Evolutionary conservation across 2,888 invertebrate species (phyloP).

Genomic region (Spatulosminthurus flaviceps): DNA sequence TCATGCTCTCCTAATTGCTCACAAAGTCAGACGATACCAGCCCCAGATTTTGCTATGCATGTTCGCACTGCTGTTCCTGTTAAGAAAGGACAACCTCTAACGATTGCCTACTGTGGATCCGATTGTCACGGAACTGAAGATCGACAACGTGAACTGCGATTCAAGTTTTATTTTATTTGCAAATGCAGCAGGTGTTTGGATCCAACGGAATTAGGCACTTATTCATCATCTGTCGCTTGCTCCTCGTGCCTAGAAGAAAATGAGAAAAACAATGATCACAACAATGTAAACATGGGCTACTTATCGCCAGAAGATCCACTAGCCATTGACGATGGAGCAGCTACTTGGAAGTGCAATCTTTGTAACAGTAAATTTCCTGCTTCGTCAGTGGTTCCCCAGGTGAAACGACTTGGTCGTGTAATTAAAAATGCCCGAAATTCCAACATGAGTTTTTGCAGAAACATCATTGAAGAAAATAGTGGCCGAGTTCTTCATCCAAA

Average conservation of each 20-base stretch:
- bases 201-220: not conserved
- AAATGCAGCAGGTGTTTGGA: not conserved
- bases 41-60: not conserved
- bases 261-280: not conserved
- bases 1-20: not conserved
- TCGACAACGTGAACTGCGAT: not conserved
- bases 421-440: not conserved
- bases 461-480: not conserved
- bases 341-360: not conserved
- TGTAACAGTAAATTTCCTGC: not conserved
- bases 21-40: not conserved
- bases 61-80: not conserved
- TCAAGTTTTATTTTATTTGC: not conserved
- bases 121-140: not conserved
- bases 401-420: not conserved
- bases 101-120: slow-evolving; percentile 8
- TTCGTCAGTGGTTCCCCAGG: not conserved
- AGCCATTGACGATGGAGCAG: not conserved
- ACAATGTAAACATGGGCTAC: not conserved
- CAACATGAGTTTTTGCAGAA: not conserved
- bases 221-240: not conserved
- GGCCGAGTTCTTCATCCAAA: not conserved
- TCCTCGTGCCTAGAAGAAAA: not conserved
- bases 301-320: not conserved
- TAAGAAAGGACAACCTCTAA: not conserved